Evolutionary conservation across 2,797 vertebrate genomes (phyloP), one percentile per base, ranked within the genome.

Genomic region (Enteromius thamalakanensis): DNA sequence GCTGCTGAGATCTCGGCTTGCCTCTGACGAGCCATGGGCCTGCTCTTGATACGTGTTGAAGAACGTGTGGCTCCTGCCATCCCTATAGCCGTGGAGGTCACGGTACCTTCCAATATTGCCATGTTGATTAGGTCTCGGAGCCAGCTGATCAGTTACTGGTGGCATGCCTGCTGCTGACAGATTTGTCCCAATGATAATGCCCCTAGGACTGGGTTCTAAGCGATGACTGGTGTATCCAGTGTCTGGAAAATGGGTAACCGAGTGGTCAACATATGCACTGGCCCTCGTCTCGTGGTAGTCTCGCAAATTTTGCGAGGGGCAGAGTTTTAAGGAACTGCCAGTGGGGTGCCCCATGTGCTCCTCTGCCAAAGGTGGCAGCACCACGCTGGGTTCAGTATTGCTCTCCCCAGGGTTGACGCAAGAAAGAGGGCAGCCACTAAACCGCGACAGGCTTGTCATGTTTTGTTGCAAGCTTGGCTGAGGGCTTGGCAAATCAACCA

Each of bases 211-310:
- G 90, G 92, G 90, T 89, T 94, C 93, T 91, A 95, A 89, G 84
- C 93, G 92, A 89, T 95, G 94, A 86, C 92, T 86, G 85, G 91
- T 89, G 91, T 94, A 95, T 93, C 94, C 94, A 90, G 93, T 90
- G 90, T 95, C 94, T 92, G 94, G 79, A 90, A 93, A 93, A 90
- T 89, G 92, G 91, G 91, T 89, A 89, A 93, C 90, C 91, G 94
- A 93, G 81, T 94, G 93, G 93, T 94, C 93, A 93, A 90, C 94
- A 94, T 94, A 95, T 90, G 94, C 92, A 91, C 92, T 93, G 92
- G 94, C 94, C 92, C 93, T 93, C 91, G 93, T 93, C 93, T 95
- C 94, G 83, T 92, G 92, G 86, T 95, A 93, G 92, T 95, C 94
- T 92, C 93, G 90, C 89, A 93, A 92, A 94, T 89, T 89, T 90